Percentiles rank a stretch among this genome's conserved stretches.
phyloP scores from a whole-genome alignment of 2,797 vertebrate species.

The Glyptemys insculpta region DNA sequence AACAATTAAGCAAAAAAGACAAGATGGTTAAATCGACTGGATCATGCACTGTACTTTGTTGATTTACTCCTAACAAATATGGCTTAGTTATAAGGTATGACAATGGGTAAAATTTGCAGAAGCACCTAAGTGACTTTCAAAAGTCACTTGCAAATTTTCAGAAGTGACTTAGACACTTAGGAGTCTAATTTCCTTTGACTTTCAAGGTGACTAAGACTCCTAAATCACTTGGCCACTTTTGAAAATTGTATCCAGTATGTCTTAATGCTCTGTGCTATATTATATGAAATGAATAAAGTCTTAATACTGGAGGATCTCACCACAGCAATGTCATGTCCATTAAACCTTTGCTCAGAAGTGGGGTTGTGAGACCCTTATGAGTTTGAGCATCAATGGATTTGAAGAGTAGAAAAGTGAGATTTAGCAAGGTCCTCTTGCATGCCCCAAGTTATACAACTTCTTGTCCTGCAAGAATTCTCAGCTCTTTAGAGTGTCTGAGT shows the following conservation, averaged over 20 bases:
- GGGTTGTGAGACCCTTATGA: neutral
- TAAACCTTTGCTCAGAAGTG: neutral
- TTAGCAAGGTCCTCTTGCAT: neutral
- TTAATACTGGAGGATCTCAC: neutral
- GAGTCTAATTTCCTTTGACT: neutral
- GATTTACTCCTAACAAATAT: constrained; percentile 32
- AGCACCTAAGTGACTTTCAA: neutral
- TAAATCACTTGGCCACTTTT: neutral
- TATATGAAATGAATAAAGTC: neutral
- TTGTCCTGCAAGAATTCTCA: neutral
- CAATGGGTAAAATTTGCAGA: neutral
- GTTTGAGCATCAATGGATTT: neutral
- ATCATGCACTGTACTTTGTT: neutral
- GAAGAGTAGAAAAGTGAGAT: neutral
- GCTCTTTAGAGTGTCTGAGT: neutral
- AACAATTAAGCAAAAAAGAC: constrained; percentile 6
- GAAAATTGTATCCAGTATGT: neutral
- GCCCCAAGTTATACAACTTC: neutral
- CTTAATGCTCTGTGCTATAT: neutral
- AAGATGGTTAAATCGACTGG: neutral
- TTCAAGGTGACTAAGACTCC: neutral
- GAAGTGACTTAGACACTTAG: neutral
- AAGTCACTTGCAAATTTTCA: neutral
- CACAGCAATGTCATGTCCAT: neutral
- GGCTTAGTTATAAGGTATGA: neutral